Evolutionary conservation across 2,888 invertebrate genomes (phyloP).

Genomic region (Mythimna impura): DNA sequence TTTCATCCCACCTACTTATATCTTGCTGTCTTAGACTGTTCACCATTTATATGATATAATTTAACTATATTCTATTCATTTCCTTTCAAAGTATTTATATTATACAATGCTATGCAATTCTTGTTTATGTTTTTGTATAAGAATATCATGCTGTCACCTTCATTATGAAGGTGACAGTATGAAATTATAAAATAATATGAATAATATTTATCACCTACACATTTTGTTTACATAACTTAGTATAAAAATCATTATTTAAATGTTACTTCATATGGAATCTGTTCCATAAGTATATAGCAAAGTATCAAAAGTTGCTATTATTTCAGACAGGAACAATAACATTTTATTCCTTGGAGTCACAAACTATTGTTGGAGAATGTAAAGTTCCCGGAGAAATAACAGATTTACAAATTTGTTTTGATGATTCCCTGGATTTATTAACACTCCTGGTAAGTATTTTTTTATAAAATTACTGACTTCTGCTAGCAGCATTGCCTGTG

Average conservation of each 20-base stretch:
- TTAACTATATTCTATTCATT: too few species aligned
- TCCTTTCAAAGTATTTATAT: too few species aligned
- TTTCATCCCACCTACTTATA: not conserved
- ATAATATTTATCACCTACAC: not conserved
- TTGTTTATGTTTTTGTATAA: too few species aligned
- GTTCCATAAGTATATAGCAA: too few species aligned
- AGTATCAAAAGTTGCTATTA: conserved; percentile 24
- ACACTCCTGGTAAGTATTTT: conserved; percentile 82
- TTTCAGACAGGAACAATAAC: conserved; percentile 90
- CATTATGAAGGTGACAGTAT: not conserved
- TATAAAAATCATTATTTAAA: not conserved
- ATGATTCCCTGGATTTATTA: conserved; percentile 92
- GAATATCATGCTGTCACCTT: too few species aligned
- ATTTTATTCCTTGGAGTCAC: conserved; percentile 93
- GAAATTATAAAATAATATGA: not conserved
- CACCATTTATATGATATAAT: not conserved
- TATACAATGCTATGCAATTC: too few species aligned
- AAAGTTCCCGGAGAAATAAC: conserved; percentile 91
- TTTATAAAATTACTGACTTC: not conserved
- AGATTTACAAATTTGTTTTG: conserved; percentile 93
- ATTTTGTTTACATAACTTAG: not conserved
- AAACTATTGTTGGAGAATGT: conserved; percentile 92
- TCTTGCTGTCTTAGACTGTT: not conserved
- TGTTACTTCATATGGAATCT: not conserved
- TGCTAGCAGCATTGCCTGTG: too few species aligned